A percentile compares a stretch with the other conserved stretches of the same genome.
phyloP scores from a whole-genome alignment of 2,888 invertebrate species.

The Euzophera pinguis region DNA sequence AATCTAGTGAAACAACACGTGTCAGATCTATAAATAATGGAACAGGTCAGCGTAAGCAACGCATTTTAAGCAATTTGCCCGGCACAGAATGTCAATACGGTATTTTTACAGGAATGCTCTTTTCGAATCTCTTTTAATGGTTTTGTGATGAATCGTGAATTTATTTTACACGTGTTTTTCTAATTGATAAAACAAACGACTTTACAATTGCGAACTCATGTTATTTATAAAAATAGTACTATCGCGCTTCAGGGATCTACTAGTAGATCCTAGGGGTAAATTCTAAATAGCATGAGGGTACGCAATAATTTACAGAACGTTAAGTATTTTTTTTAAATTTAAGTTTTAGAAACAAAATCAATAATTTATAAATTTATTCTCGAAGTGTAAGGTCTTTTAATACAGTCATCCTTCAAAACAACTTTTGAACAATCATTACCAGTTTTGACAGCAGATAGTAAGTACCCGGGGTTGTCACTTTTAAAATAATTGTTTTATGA shows the following conservation, averaged over 20 bases:
- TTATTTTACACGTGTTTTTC: neutral
- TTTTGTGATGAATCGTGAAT: neutral
- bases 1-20: neutral
- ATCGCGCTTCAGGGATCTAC: no score
- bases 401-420: neutral
- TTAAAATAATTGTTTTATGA: neutral
- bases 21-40: neutral
- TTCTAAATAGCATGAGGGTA: no score
- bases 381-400: no score
- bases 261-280: no score
- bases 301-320: no score
- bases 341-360: no score
- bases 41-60: neutral
- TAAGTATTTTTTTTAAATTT: no score
- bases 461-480: neutral
- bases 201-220: no score
- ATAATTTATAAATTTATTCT: no score
- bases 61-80: neutral
- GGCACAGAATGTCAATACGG: neutral
- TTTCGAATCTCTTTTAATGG: neutral
- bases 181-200: no score
- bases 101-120: conserved; percentile 1
- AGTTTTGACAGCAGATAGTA: neutral
- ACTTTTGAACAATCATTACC: neutral
- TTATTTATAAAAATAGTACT: no score